A percentile compares a stretch with the other conserved stretches of the same genome.
Evolutionary conservation across 2,113 vertebrate genomes (phyloP).

Genomic region (Ardeotis arabs): DNA sequence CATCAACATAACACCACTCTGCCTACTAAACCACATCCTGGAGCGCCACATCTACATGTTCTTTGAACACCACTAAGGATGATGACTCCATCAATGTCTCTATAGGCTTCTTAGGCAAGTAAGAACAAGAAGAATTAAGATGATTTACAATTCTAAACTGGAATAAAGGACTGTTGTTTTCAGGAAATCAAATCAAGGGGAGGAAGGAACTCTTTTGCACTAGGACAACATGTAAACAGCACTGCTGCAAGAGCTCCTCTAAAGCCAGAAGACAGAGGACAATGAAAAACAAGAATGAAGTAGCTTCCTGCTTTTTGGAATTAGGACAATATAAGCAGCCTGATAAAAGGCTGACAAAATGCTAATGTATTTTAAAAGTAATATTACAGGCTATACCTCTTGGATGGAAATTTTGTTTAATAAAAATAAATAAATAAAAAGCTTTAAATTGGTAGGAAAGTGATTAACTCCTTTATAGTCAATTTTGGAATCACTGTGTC

Average conservation of each 20-base stretch:
- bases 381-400: neutral
- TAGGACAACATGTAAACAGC: neutral
- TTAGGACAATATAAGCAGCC: neutral
- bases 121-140: neutral
- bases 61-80: no score
- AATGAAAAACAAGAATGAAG: neutral
- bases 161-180: neutral
- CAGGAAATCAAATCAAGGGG: neutral
- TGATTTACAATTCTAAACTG: neutral
- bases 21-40: no score
- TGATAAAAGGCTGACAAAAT: neutral
- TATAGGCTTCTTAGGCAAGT: neutral
- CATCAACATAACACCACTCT: no score
- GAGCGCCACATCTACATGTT: no score
- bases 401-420: neutral
- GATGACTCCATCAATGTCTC: neutral
- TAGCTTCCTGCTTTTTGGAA: neutral
- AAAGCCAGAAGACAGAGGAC: neutral
- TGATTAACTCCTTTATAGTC: accelerated
- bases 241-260: neutral
- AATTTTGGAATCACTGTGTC: accelerated
- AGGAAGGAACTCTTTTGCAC: neutral
- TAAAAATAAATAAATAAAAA: neutral
- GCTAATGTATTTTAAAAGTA: neutral
- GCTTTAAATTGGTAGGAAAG: neutral